These are phyloP conservation scores for Ischnus inquisitorius DNA, from an alignment of 2,888 invertebrate species.

Conservation along the genomic window DNA sequence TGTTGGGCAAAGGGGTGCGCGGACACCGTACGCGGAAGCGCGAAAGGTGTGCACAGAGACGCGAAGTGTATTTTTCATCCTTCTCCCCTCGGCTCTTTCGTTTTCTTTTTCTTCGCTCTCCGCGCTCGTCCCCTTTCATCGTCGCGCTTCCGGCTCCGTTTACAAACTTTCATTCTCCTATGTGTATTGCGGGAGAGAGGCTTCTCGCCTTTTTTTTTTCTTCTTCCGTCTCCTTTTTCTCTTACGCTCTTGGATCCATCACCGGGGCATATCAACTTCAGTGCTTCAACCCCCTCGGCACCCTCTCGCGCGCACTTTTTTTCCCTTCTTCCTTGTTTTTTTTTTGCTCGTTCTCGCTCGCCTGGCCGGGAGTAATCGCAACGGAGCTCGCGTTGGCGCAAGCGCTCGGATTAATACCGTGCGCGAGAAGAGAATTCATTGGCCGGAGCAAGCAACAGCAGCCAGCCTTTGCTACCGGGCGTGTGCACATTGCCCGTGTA, in stretches of 20 bases:
- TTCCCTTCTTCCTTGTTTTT: too few relatives aligned
- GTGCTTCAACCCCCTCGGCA: constrained; percentile 25
- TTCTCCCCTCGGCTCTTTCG: background rate
- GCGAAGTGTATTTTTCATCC: constrained; percentile 13
- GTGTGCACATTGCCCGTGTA: constrained; percentile 17
- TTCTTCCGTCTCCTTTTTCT: constrained; percentile 2
- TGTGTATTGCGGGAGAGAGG: constrained; percentile 15
- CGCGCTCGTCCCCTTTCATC: constrained; percentile 5
- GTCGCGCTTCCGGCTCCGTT: constrained; percentile 10
- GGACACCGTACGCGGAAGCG: constrained; percentile 43
- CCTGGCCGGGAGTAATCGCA: constrained; percentile 10
- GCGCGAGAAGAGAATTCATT: constrained; percentile 55
- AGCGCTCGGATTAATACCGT: constrained; percentile 45
- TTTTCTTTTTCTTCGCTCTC: background rate
- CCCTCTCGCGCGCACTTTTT: background rate
- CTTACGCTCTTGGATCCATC: constrained; percentile 32
- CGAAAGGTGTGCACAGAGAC: constrained; percentile 15
- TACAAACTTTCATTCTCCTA: constrained; percentile 43
- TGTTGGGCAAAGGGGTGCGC: background rate
- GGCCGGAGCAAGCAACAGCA: constrained; percentile 37
- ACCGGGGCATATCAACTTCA: constrained; percentile 18
- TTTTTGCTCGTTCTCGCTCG: too few relatives aligned
- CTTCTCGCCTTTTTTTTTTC: constrained; percentile 1
- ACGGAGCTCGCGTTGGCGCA: constrained; percentile 34
- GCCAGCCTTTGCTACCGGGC: constrained; percentile 6